These are phyloP conservation scores for Ailuropoda melanoleuca DNA, from an alignment of 2,113 vertebrate genomes.

Conservation along the genomic window DNA sequence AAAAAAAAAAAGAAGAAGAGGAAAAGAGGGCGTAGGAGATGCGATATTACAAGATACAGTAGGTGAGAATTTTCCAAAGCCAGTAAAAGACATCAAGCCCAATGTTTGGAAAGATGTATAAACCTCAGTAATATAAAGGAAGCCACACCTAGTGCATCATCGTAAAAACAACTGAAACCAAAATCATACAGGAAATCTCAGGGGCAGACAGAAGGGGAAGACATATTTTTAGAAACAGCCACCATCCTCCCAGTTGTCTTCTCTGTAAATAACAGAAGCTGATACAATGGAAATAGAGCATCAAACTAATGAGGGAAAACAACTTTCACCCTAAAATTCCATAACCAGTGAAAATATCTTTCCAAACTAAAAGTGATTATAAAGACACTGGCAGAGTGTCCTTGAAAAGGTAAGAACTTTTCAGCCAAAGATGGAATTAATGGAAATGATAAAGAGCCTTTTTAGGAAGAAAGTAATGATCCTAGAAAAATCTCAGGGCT, in stretches of 20 bases:
- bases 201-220: background rate
- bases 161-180: background rate
- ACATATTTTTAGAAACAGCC: background rate
- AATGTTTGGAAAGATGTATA: background rate
- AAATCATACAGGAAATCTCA: background rate
- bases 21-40: background rate
- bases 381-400: background rate
- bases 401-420: background rate
- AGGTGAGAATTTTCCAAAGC: background rate
- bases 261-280: background rate
- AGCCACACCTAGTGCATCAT: background rate
- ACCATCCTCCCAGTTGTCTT: background rate
- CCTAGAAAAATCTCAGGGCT: background rate
- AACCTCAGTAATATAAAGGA: background rate
- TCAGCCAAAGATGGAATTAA: background rate
- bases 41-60: background rate
- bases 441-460: background rate
- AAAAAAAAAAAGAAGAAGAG: too few relatives aligned
- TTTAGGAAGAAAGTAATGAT: background rate
- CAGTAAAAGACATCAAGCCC: background rate
- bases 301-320: background rate
- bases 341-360: background rate
- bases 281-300: background rate
- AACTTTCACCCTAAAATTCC: background rate
- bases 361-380: background rate